Percentiles rank a stretch among this genome's conserved stretches.
These are phyloP conservation scores for Anhinga anhinga DNA, from an alignment of 2,113 vertebrate genomes.

Conservation along the genomic window DNA sequence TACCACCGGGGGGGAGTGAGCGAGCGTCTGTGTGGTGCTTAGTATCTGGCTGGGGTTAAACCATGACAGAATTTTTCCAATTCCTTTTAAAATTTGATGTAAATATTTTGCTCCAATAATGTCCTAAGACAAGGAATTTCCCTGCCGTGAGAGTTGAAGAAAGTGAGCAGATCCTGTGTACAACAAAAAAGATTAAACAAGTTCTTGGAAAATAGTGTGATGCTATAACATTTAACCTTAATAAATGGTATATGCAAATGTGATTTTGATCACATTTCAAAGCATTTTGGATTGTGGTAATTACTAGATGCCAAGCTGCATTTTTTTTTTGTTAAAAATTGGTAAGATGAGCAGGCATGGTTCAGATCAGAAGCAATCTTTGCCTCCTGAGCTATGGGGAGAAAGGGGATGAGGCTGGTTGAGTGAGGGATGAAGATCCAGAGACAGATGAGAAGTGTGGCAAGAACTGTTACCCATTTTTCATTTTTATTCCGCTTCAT, in stretches of 20 bases:
- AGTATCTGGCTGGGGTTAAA: no score
- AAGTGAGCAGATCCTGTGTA: neutral
- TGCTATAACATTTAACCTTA: neutral
- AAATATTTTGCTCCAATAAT: neutral
- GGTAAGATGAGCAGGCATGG: neutral
- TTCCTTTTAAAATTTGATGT: neutral
- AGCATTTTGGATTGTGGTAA: neutral
- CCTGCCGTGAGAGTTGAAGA: neutral
- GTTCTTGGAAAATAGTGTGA: neutral
- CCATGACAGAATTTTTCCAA: neutral
- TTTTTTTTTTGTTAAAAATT: neutral
- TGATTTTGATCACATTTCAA: neutral
- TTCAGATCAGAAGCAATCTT: neutral
- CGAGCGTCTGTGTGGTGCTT: no score
- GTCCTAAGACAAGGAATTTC: neutral
- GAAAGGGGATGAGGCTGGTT: neutral
- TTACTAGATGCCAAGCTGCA: neutral
- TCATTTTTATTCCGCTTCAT: neutral
- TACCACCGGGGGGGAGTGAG: no score
- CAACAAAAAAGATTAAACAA: neutral
- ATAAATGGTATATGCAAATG: neutral
- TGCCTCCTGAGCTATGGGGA: neutral
- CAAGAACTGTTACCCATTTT: neutral
- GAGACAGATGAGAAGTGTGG: neutral
- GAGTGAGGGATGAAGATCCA: neutral